Evolutionary conservation across 2,888 invertebrate species (phyloP), one percentile per base, ranked within the genome.

Genomic region (Drosophila rellima): DNA sequence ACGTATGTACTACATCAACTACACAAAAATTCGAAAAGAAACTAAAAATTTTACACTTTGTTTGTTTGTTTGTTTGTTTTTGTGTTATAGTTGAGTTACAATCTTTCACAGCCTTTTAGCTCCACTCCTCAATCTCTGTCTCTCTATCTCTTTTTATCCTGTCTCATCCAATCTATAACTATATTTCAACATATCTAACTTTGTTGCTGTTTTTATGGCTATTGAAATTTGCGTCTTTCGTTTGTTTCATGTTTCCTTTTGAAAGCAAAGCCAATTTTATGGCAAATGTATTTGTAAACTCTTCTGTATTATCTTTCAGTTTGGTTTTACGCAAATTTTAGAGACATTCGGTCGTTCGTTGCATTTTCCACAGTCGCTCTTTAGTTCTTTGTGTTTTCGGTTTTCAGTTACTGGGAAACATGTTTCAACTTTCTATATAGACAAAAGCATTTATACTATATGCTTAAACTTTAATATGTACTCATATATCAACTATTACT

Each of bases 191-290:
- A 66, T 42, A 54, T n/a, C 37, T 37, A 65, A 69, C 64, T 65
- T 60, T 70, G 50, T 76, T 74, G 54, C 73, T 70, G 73, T 76
- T 50, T 40, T 61, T 42, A 39, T 77, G 55, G 56, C 78, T 74
- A 71, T 74, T 59, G 69, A 48, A 71, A 72, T 78, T 78, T 78
- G 62, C 59, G 72, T 79, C 13, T 33, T 33, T 33, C 57, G 61
- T 74, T 77, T 63, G 61, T 64, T 73, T 70, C 57, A 44, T 52
- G 62, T 77, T 76, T 52, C 33, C 35, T 64, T 60, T 47, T 37
- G 45, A 64, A 57, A 69, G 72, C 56, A 63, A 60, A 44, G 74
- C 74, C 72, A 72, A 51, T 55, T 68, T 74, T 76, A 65, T 76
- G 77, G 57, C 69, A 60, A 56, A 55, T 45, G 51, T 69, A 64